Evolutionary conservation across 2,113 vertebrate species (phyloP).

Genomic region (Calidris pugnax): DNA sequence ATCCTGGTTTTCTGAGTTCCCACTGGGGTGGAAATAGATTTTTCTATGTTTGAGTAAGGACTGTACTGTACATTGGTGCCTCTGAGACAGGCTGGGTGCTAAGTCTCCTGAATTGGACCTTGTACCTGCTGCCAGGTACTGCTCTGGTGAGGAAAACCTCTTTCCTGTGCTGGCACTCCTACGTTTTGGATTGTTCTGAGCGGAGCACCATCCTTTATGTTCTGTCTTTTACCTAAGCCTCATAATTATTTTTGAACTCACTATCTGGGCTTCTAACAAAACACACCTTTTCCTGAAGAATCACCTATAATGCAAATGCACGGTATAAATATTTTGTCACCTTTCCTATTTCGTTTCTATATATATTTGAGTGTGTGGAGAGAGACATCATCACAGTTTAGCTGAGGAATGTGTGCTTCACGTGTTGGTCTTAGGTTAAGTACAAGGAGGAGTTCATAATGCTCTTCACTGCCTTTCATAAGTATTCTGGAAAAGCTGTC

Average conservation of each 20-base stretch:
- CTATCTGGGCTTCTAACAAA: neutral
- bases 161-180: neutral
- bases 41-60: neutral
- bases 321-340: neutral
- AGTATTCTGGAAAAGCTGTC: neutral
- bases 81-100: neutral
- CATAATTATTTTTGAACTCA: neutral
- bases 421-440: neutral
- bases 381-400: neutral
- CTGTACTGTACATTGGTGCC: neutral
- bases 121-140: neutral
- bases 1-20: neutral
- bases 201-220: neutral
- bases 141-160: too few species aligned
- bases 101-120: neutral
- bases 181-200: neutral
- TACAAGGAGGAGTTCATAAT: neutral
- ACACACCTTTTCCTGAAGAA: neutral
- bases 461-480: neutral
- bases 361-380: rapidly evolving
- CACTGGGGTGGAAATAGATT: neutral
- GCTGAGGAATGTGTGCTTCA: neutral
- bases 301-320: neutral
- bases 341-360: neutral
- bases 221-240: neutral